Evolutionary conservation across 2,888 invertebrate genomes (phyloP), one percentile per base, ranked within the genome.

Genomic region (Escarpia spicata): DNA sequence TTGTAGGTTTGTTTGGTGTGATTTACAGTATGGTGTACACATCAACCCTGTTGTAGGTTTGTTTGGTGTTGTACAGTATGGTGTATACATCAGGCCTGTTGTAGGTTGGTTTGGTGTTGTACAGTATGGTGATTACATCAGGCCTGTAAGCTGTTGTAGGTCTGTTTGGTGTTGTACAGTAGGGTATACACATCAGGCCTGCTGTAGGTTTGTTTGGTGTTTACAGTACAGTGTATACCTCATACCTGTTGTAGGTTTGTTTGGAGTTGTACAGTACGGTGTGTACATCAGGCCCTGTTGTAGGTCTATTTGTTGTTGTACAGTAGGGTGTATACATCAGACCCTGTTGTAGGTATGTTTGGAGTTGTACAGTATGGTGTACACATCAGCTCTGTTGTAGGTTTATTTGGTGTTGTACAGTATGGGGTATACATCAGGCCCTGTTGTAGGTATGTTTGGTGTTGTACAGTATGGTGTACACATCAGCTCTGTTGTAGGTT

Each of bases 361-460:
- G 99, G 99, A 92, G 98, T 99, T 95, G 97, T 98, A 94, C 98
- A 98, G 96, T 99, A 98, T 97, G 99, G 99, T 43, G 98, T 99
- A 92, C 98, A 99, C 96, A 98, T 99, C 93, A 99, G 52, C 12
- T 52, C 12, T 37, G 37, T 37, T 37, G 37, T 37, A 37, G 37
- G 37, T 37, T 37, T 37, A 1, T 37, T 37, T 37, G 52, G 52
- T 52, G 52, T 52, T 52, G 52, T 52, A 12, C 52, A 52, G 52
- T 52, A 98, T 97, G 99, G 99, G 43, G 98, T 99, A 92, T 98
- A 99, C 96, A 98, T 99, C 93, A 99, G 52, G 52, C 37, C 52
- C 52, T 52, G 52, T 52, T 52, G 52, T 52, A 97, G 97, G 97
- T 96, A 97, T 99, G 92, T 99, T 99, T 97, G 99, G 52, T 52